Percentiles rank a stretch among this genome's conserved stretches.
Conservation (phyloP, 1,140 invertebrate species). For the Lepidotrigona ventralis region DNA sequence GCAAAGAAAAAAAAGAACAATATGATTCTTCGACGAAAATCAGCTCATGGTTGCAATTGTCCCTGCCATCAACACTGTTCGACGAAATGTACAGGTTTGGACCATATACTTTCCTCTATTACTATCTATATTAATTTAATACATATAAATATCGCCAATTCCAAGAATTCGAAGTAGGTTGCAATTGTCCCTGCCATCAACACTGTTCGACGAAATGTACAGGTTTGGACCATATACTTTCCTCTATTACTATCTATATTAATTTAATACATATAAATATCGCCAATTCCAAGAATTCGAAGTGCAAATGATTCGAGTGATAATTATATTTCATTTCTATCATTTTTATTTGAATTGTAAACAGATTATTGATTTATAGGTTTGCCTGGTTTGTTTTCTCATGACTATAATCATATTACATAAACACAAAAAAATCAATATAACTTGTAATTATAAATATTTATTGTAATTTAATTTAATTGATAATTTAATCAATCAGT, state of each 20-base stretch:
- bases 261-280: neutral
- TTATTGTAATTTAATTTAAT: neutral
- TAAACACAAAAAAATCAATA: slow-evolving; percentile 3
- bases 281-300: slow-evolving; percentile 13
- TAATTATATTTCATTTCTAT: neutral
- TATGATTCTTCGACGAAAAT: slow-evolving; percentile 71
- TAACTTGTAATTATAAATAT: slow-evolving; percentile 10
- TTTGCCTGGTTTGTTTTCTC: slow-evolving; percentile 13
- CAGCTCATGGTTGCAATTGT: slow-evolving; percentile 74
- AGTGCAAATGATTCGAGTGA: neutral
- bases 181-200: slow-evolving; percentile 77
- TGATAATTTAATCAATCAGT: neutral
- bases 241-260: slow-evolving; percentile 1
- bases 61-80: slow-evolving; percentile 77
- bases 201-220: slow-evolving; percentile 75
- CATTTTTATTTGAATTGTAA: neutral
- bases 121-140: slow-evolving; percentile 1
- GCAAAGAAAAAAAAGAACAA: slow-evolving; percentile 29
- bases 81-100: slow-evolving; percentile 75
- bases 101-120: neutral
- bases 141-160: neutral
- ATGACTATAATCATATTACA: neutral
- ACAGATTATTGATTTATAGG: slow-evolving; percentile 34
- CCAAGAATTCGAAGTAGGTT: slow-evolving; percentile 24
- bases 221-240: slow-evolving; percentile 65